phyloP scores from a whole-genome alignment of 2,113 vertebrate species.

The Lasiurus cinereus region DNA sequence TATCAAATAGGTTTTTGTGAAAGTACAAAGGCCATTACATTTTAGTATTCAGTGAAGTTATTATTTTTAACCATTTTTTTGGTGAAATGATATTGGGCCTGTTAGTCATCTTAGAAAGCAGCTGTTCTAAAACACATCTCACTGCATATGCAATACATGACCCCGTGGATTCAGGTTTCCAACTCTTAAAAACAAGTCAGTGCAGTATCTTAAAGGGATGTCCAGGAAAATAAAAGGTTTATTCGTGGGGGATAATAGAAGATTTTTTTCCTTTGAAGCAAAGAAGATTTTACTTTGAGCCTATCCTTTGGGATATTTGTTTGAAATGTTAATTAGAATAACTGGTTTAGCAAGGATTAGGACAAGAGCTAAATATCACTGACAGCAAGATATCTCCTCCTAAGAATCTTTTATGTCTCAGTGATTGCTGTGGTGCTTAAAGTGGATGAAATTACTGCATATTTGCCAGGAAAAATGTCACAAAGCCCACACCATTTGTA shows the following conservation, averaged over 20 bases:
- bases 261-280: slow-evolving; percentile 69
- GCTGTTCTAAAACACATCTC: not conserved
- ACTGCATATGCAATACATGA: not conserved
- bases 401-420: slow-evolving; percentile 38
- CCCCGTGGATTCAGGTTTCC: not conserved
- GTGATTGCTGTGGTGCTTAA: not conserved
- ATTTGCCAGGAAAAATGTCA: not conserved
- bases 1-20: not conserved
- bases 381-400: slow-evolving; percentile 58
- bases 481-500: not conserved
- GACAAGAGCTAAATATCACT: slow-evolving; percentile 58
- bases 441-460: not conserved
- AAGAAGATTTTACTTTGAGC: slow-evolving; percentile 62
- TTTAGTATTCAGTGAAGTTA: not conserved
- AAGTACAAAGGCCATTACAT: not conserved
- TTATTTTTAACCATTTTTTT: not conserved
- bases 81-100: not conserved
- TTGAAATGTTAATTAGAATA: slow-evolving; percentile 81
- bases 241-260: not conserved
- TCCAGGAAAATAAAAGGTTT: slow-evolving; percentile 56
- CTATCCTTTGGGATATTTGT: slow-evolving; percentile 68
- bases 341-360: slow-evolving; percentile 70
- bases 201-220: not conserved
- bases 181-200: not conserved
- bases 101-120: slow-evolving; percentile 7